These are phyloP conservation scores for Remorina albescens DNA, from an alignment of 2,797 vertebrate species.

Conservation along the genomic window DNA sequence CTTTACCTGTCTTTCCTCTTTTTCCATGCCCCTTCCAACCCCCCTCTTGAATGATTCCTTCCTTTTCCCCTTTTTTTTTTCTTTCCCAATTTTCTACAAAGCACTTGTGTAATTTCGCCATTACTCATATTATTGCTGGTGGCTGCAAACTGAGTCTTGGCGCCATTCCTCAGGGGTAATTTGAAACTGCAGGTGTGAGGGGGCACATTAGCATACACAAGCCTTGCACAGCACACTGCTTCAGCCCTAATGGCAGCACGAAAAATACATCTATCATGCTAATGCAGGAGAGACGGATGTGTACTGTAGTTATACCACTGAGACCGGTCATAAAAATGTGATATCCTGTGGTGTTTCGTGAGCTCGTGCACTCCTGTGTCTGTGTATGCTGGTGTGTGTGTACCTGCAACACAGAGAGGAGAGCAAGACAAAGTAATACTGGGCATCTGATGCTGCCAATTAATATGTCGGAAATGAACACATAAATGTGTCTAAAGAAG, in stretches of 20 bases:
- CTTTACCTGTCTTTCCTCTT: constrained; percentile 50
- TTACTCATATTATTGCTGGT: constrained; percentile 86
- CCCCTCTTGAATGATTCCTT: constrained; percentile 73
- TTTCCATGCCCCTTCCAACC: constrained; percentile 70
- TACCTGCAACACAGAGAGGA: constrained; percentile 22
- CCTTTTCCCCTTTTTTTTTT: constrained; percentile 35
- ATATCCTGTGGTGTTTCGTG: constrained; percentile 65
- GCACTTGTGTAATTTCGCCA: constrained; percentile 86
- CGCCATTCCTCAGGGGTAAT: constrained; percentile 86
- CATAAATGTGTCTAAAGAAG: no score
- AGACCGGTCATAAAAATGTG: constrained; percentile 69
- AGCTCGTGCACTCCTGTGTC: constrained; percentile 47
- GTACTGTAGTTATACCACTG: constrained; percentile 72
- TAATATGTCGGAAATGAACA: not conserved
- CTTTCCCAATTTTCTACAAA: constrained; percentile 77
- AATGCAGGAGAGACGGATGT: constrained; percentile 79
- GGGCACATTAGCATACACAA: constrained; percentile 86
- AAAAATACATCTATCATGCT: constrained; percentile 83
- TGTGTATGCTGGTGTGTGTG: constrained; percentile 55
- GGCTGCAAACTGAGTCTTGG: constrained; percentile 82
- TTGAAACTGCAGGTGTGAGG: constrained; percentile 88
- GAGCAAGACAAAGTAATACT: not conserved
- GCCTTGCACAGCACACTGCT: constrained; percentile 69
- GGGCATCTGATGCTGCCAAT: constrained; percentile 7
- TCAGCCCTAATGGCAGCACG: constrained; percentile 76